Evolutionary conservation across 2,797 vertebrate species (phyloP).

Genomic region (Tragelaphus eurycerus): DNA sequence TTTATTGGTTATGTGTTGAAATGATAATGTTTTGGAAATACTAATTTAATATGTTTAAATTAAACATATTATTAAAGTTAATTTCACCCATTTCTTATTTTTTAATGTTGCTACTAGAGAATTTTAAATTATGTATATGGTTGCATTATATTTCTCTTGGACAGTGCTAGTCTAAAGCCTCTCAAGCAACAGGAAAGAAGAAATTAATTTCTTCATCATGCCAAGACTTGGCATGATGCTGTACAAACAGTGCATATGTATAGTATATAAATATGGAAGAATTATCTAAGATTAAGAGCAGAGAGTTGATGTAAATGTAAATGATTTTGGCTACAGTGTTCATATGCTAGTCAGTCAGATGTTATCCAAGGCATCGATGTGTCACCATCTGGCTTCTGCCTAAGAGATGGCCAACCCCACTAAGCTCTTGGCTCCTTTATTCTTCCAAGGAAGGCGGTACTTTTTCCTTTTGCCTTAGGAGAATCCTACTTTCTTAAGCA

Average conservation of each 20-base stretch:
- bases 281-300: slow-evolving; percentile 55
- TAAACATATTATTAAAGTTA: slow-evolving; percentile 11
- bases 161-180: background rate
- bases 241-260: slow-evolving; percentile 21
- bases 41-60: background rate
- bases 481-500: background rate
- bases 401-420: background rate
- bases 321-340: slow-evolving; percentile 32
- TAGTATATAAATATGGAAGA: slow-evolving; percentile 28
- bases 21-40: background rate
- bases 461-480: slow-evolving; percentile 14
- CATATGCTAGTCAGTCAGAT: slow-evolving; percentile 24
- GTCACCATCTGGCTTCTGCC: slow-evolving; percentile 54
- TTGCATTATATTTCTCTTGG: slow-evolving; percentile 17
- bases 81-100: background rate
- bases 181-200: background rate
- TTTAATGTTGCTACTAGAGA: background rate
- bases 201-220: background rate
- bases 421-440: background rate
- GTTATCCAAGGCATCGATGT: slow-evolving; percentile 25
- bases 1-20: background rate
- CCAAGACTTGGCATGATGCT: slow-evolving; percentile 33
- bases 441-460: background rate
- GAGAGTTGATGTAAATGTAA: slow-evolving; percentile 47
- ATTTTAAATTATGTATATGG: background rate